A percentile compares a stretch with the other conserved stretches of the same genome.
Evolutionary conservation across 2,888 invertebrate species (phyloP).

Genomic region (Rhaphigaster nebulosa): DNA sequence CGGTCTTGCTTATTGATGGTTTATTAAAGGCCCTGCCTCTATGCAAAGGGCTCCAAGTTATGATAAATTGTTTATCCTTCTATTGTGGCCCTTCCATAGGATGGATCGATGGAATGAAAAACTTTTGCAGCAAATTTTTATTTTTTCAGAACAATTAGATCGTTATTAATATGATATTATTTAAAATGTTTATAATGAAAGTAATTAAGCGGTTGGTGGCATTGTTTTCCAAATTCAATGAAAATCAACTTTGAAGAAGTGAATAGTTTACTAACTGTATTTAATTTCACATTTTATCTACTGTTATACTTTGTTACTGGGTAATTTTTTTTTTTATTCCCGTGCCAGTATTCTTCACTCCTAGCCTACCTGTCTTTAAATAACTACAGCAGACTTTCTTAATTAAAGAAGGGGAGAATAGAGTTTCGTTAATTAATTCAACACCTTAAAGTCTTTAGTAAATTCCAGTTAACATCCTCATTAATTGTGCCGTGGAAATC

Average conservation of each 20-base stretch:
- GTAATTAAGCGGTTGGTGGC: too few species aligned
- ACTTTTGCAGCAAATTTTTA: not conserved
- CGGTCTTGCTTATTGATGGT: constrained; percentile 11
- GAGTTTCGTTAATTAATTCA: constrained; percentile 40
- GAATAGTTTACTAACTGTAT: too few species aligned
- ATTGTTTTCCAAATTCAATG: too few species aligned
- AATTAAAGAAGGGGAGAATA: not conserved
- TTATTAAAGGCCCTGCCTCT: not conserved
- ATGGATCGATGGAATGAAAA: not conserved
- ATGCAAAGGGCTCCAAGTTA: not conserved
- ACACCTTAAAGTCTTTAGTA: not conserved
- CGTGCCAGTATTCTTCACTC: not conserved
- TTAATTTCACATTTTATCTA: too few species aligned
- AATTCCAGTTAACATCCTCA: not conserved
- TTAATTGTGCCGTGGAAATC: not conserved
- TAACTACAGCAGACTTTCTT: not conserved
- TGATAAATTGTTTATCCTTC: constrained; percentile 1
- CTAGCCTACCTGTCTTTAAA: not conserved
- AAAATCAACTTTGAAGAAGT: too few species aligned
- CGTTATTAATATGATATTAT: not conserved
- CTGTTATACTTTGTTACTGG: too few species aligned
- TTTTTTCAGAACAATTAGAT: not conserved
- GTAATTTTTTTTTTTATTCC: not conserved
- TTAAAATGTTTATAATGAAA: too few species aligned
- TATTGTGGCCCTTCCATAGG: not conserved